Evolutionary conservation across 1,140 invertebrate genomes (phyloP), one percentile per base, ranked within the genome.

Genomic region (Neodiprion virginianus): DNA sequence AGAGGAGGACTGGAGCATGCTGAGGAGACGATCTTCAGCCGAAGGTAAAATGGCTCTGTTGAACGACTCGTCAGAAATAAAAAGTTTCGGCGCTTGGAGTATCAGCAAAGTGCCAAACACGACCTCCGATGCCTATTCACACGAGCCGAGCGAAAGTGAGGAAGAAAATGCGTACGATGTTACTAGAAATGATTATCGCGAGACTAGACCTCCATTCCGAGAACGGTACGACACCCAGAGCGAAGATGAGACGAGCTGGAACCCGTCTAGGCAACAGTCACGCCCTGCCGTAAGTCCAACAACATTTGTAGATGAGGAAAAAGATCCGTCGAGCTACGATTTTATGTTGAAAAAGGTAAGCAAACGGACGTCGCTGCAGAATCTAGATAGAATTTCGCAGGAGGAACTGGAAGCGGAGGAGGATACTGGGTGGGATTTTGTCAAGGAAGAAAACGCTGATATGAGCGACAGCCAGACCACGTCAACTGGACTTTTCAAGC

Each of bases 61-160:
- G 8, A 84, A 80, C 12, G 87, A 86, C 61, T 82, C 85, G 12
- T 74, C 85, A 11, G 79, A 75, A 9, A 82, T 80, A 1, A 78
- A 82, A 8, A 86, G 83, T 21, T 88, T 88, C 82, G 85, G 86
- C 49, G 84, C 87, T 8, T 88, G 86, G 85, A 88, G 86, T 5
- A 79, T 87, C 0, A 87, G 84, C 11, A 84, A 86, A 28, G 82
- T 85, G 11, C 77, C 82, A 12, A 72, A 71, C 0, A 72, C 80
- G 1, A 79, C 83, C 4, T 75, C 86, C 3, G 85, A 83, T 0
- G 86, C 86, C 1, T 61, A 14, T 17, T 88, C 86, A 1, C 80
- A 86, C 23, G 87, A 88, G 70, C 82, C 78, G 0, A 87, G 84
- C 50, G 86, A 87, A 61, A 80, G 85, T 1, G 87, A 88, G 69